Percentiles rank a stretch among this genome's conserved stretches.
Evolutionary conservation across 2,113 vertebrate genomes (phyloP).

Genomic region (Chaenocephalus aceratus): DNA sequence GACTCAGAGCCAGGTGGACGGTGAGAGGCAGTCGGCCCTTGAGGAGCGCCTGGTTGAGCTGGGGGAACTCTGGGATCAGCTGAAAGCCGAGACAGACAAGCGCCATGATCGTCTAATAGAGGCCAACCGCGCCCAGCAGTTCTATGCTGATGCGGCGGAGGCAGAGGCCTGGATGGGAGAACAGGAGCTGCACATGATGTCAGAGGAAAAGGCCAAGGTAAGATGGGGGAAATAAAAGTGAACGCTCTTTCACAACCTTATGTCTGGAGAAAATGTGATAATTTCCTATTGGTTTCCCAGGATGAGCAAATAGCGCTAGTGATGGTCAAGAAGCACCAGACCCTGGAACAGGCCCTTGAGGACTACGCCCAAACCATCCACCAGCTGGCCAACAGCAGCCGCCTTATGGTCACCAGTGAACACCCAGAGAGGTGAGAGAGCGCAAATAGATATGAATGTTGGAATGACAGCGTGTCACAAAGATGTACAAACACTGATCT

Average conservation of each 20-base stretch:
- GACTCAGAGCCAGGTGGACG: slow-evolving; percentile 74
- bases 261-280: background rate
- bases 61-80: slow-evolving; percentile 86
- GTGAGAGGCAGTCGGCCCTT: slow-evolving; percentile 81
- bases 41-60: slow-evolving; percentile 86
- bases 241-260: background rate
- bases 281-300: slow-evolving; percentile 68
- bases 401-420: slow-evolving; percentile 89
- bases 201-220: slow-evolving; percentile 96
- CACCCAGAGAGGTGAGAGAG: slow-evolving; percentile 91
- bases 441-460: background rate
- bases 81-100: slow-evolving; percentile 87
- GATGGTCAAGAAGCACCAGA: slow-evolving; percentile 93
- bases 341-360: slow-evolving; percentile 91
- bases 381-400: slow-evolving; percentile 90
- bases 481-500: background rate
- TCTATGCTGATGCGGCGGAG: slow-evolving; percentile 91
- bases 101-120: slow-evolving; percentile 86
- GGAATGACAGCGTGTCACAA: background rate
- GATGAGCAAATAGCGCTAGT: slow-evolving; percentile 93
- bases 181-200: slow-evolving; percentile 96
- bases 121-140: slow-evolving; percentile 91
- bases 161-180: slow-evolving; percentile 97
- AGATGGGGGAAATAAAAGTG: background rate
- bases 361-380: slow-evolving; percentile 92